A percentile compares a stretch with the other conserved stretches of the same genome.
Evolutionary conservation across 2,797 vertebrate genomes (phyloP).

Genomic region (Brachymystax lenok): DNA sequence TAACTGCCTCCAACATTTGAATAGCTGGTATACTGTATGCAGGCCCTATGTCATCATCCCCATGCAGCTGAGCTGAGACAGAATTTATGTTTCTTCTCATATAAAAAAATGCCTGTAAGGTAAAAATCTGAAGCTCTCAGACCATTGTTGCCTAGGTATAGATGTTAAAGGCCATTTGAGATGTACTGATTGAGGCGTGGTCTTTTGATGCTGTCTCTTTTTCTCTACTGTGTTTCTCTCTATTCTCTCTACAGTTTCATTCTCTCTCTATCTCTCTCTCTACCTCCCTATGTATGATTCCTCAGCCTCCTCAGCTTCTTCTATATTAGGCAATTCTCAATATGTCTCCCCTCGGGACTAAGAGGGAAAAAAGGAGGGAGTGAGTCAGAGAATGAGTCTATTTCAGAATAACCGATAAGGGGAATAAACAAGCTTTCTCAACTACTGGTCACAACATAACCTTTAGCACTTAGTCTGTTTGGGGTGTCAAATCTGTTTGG

Average conservation of each 20-base stretch:
- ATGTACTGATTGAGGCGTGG: background rate
- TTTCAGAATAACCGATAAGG: slow-evolving; percentile 12
- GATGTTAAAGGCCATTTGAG: background rate
- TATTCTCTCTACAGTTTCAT: background rate
- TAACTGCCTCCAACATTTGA: background rate
- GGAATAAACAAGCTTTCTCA: background rate
- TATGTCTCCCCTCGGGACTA: slow-evolving; percentile 12
- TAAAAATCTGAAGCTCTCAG: background rate
- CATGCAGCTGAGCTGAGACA: background rate
- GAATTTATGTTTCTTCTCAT: background rate
- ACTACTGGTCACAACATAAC: slow-evolving; percentile 9
- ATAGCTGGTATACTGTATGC: background rate
- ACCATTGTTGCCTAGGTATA: background rate
- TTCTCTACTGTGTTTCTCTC: background rate
- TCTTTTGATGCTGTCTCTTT: background rate
- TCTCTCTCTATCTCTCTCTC: background rate
- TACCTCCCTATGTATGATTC: background rate
- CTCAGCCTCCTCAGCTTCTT: background rate
- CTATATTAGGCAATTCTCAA: slow-evolving; percentile 37
- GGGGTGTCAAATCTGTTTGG: background rate
- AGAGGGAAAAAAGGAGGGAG: background rate
- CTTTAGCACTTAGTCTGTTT: background rate
- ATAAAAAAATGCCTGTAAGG: background rate
- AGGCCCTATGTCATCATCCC: background rate
- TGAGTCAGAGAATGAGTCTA: background rate